These are phyloP conservation scores for Pimpla rufipes DNA, from an alignment of 2,888 invertebrate species.

Conservation along the genomic window DNA sequence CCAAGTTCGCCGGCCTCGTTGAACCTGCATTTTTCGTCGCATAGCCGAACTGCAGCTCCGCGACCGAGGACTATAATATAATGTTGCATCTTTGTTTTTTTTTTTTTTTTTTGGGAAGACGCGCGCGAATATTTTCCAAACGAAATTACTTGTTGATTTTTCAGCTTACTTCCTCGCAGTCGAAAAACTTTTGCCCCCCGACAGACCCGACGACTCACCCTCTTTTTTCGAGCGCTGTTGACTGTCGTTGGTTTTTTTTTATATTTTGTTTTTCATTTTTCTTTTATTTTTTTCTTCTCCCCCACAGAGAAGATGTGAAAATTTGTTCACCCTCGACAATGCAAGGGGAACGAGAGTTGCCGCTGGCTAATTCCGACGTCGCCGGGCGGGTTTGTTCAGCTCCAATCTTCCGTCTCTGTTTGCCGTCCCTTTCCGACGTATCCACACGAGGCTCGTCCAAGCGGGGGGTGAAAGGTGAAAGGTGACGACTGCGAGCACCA, in stretches of 20 bases:
- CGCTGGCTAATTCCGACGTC: constrained; percentile 36
- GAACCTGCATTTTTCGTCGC: no score
- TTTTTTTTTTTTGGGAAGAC: no score
- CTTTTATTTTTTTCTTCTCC: background rate
- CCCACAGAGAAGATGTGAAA: constrained; percentile 77
- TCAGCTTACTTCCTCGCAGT: background rate
- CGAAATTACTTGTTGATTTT: background rate
- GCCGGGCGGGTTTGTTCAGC: constrained; percentile 54
- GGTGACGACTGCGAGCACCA: constrained; percentile 32
- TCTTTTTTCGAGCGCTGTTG: background rate
- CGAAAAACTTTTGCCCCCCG: no score
- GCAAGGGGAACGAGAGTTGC: constrained; percentile 36
- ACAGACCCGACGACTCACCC: background rate
- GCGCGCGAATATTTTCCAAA: background rate
- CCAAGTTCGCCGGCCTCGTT: no score
- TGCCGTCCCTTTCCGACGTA: constrained; percentile 17
- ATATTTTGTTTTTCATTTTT: background rate
- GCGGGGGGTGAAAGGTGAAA: constrained; percentile 38
- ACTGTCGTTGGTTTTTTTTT: no score
- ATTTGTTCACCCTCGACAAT: constrained; percentile 73
- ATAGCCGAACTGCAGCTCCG: no score
- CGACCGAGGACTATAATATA: no score
- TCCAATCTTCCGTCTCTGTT: constrained; percentile 36
- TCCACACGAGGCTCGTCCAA: constrained; percentile 25
- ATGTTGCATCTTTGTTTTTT: no score